Base-by-base conservation (phyloP, 1,140 invertebrate genomes). In the Coenobita brevimanus region DNA sequence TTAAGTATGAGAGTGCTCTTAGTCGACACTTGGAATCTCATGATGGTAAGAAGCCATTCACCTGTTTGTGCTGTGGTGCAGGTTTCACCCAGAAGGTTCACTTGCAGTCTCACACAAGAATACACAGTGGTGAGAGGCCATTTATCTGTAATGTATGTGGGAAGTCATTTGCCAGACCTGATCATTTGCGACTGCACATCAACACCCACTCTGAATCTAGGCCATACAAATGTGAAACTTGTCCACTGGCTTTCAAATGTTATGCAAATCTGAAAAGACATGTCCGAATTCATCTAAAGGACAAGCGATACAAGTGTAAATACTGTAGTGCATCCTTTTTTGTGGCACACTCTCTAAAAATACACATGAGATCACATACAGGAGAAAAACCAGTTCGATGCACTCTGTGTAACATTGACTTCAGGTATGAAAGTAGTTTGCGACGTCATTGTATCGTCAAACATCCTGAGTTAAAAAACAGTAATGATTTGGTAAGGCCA, bases 81-180 rank as follows among this genome's bases (percentile, higher is more conserved):
- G n/a, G 27, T n/a, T 81, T 81, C n/a, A 38, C 78, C 10, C 78
- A 81, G 57, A 81, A 81, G 60, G 57, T 60, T 81, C 78, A 81
- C 21, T 64, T 81, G n/a, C 13, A 64, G 38, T 21, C 54, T 64
- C 78, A 81, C 36, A 15, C 10, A 24, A 64, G 33, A 64, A 41
- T 81, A 62, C 78, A 81, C 60, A 81, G 27, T 33, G 57, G 38
- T 2, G 78, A 81, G 33, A 81, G 41, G 38, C 78, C 78, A 64
- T 81, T 62, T n/a, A 41, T 27, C 30, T 81, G 78, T 64, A 4
- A 64, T 21, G 54, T 62, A 27, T 81, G 78, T 81, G 78, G 78
- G 27, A 81, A 81, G 62, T 36, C 54, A 21, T 81, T 81, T 64
- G 15, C 78, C 41, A 50, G 78, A 3, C 57, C 36, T 36, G 78